Conservation (phyloP, 1,140 invertebrate species). For the Pararge aegeria region DNA sequence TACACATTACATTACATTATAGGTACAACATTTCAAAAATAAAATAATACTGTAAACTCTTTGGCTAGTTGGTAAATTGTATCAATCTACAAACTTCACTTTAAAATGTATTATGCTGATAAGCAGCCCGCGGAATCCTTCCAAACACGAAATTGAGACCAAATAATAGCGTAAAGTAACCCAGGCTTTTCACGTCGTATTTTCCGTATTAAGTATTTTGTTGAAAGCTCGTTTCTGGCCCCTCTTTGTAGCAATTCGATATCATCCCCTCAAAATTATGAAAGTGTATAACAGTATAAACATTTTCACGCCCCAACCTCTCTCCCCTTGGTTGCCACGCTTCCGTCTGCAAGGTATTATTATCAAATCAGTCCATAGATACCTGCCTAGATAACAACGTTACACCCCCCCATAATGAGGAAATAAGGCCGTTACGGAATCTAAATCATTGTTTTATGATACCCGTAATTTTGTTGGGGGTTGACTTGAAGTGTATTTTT, state of each 20-base stretch:
- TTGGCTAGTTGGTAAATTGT: too few relatives aligned
- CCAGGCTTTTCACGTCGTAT: slow-evolving; percentile 56
- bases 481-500: slow-evolving; percentile 12
- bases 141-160: neutral
- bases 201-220: slow-evolving; percentile 71
- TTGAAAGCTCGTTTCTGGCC: slow-evolving; percentile 61
- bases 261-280: slow-evolving; percentile 77
- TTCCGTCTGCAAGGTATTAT: slow-evolving; percentile 70
- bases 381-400: slow-evolving; percentile 63
- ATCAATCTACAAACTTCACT: neutral
- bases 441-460: slow-evolving; percentile 77
- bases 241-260: slow-evolving; percentile 51
- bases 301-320: slow-evolving; percentile 68
- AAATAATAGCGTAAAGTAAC: slow-evolving; percentile 45
- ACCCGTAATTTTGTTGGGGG: slow-evolving; percentile 53
- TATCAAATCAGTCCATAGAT: slow-evolving; percentile 77
- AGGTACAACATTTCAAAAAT: too few relatives aligned
- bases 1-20: too few relatives aligned
- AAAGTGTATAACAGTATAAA: slow-evolving; percentile 68
- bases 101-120: neutral
- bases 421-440: slow-evolving; percentile 61
- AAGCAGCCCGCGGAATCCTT: neutral
- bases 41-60: too few relatives aligned
- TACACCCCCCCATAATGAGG: slow-evolving; percentile 62
- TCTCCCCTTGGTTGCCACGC: slow-evolving; percentile 57